phyloP scores from a whole-genome alignment of 2,797 vertebrate genomes.

The Manis javanica region DNA sequence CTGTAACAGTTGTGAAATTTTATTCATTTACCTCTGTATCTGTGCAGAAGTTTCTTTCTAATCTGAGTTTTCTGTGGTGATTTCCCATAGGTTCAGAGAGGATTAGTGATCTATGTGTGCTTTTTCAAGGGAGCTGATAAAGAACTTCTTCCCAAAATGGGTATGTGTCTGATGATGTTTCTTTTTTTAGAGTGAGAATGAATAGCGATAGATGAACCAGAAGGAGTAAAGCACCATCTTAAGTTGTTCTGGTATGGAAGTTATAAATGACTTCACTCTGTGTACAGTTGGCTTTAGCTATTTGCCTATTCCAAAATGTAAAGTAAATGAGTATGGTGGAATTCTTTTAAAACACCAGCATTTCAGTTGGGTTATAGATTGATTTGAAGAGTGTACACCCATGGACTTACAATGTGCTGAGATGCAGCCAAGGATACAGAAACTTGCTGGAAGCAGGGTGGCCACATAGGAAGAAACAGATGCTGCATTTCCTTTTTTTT shows the following conservation, averaged over 20 bases:
- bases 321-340: background rate
- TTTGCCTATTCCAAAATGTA: conserved; percentile 10
- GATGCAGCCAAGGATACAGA: conserved; percentile 19
- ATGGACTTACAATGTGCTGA: background rate
- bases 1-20: background rate
- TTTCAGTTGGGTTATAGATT: conserved; percentile 49
- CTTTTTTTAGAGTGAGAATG: conserved; percentile 27
- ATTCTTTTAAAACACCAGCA: conserved; percentile 8
- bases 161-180: conserved; percentile 85
- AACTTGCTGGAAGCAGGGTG: conserved; percentile 24
- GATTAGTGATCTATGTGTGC: conserved; percentile 95
- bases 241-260: background rate
- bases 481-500: background rate
- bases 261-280: conserved; percentile 48
- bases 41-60: conserved; percentile 34
- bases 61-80: conserved; percentile 62
- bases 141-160: conserved; percentile 94
- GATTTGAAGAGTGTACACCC: background rate
- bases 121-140: conserved; percentile 96
- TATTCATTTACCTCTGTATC: background rate
- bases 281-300: background rate
- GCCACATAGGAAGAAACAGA: conserved; percentile 30
- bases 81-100: conserved; percentile 91
- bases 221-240: background rate
- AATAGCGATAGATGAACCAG: background rate